Conservation (phyloP, 2,888 invertebrate genomes). For the Andrena trimmerana region DNA sequence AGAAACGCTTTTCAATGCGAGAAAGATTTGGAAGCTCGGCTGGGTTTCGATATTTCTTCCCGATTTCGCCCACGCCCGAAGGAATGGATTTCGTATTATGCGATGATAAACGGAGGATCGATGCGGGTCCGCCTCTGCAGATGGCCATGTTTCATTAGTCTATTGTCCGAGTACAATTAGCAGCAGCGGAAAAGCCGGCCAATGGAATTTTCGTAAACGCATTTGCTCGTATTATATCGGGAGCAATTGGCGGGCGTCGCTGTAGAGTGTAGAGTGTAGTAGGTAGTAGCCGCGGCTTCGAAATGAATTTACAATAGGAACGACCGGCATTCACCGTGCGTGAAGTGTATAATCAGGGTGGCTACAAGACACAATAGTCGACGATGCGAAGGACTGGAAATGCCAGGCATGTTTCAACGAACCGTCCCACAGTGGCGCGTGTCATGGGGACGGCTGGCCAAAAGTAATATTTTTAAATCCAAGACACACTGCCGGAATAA, state of each 20-base stretch:
- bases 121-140: not conserved
- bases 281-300: conserved; percentile 18
- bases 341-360: conserved; percentile 45
- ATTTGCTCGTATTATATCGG: conserved; percentile 13
- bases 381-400: conserved; percentile 26
- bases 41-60: too few species aligned
- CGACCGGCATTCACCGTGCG: conserved; percentile 32
- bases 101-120: not conserved
- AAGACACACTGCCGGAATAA: too few species aligned
- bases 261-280: not conserved
- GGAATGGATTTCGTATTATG: not conserved
- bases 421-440: conserved; percentile 9
- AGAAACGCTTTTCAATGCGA: conserved; percentile 65
- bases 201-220: conserved; percentile 4
- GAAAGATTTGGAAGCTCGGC: conserved; percentile 34
- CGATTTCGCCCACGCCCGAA: too few species aligned
- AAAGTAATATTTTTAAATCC: too few species aligned
- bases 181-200: not conserved
- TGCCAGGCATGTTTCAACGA: conserved; percentile 25
- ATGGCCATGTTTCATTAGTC: not conserved
- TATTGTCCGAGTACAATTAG: conserved; percentile 15
- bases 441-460: too few species aligned
- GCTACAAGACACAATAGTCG: conserved; percentile 58
- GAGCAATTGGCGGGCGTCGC: conserved; percentile 32
- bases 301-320: conserved; percentile 49